Percentiles rank a stretch among this genome's conserved stretches.
phyloP scores from a whole-genome alignment of 2,888 invertebrate species.

The Alsophila aescularia region DNA sequence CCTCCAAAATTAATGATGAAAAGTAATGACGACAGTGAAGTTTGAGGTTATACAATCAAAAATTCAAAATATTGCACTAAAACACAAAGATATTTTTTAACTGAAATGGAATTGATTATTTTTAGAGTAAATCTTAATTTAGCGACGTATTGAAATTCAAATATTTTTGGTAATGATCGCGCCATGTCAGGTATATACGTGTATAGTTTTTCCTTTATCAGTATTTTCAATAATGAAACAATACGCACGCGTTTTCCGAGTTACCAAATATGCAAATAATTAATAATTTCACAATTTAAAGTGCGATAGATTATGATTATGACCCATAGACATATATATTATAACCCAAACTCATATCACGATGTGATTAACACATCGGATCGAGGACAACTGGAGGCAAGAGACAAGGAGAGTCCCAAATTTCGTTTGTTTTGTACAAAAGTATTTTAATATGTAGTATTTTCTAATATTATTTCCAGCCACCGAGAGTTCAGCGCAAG shows the following conservation, averaged over 20 bases:
- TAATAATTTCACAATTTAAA: too few relatives aligned
- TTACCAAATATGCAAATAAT: too few relatives aligned
- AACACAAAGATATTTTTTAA: conserved; percentile 49
- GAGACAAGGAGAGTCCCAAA: too few relatives aligned
- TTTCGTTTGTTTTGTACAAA: too few relatives aligned
- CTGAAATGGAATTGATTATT: conserved; percentile 61
- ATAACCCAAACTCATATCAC: too few relatives aligned
- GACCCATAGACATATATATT: too few relatives aligned
- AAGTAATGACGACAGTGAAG: conserved; percentile 25
- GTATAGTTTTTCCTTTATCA: conserved; percentile 1
- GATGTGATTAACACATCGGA: too few relatives aligned
- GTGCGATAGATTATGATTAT: too few relatives aligned
- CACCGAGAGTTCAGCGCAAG: conserved; percentile 60
- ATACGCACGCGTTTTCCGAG: too few relatives aligned
- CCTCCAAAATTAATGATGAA: conserved; percentile 2
- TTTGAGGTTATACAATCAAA: conserved; percentile 59
- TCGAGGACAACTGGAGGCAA: too few relatives aligned
- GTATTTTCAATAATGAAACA: too few relatives aligned
- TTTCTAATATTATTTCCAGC: conserved; percentile 41
- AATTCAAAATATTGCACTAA: conserved; percentile 52
- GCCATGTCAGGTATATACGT: conserved; percentile 65
- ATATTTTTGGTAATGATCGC: conserved; percentile 61
- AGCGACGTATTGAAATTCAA: conserved; percentile 37
- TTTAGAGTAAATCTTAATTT: conserved; percentile 44
- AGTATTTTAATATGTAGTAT: too few relatives aligned